Percentiles rank a stretch among this genome's conserved stretches.
These are phyloP conservation scores for Naja naja DNA, from an alignment of 2,113 vertebrate species.

Conservation along the genomic window DNA sequence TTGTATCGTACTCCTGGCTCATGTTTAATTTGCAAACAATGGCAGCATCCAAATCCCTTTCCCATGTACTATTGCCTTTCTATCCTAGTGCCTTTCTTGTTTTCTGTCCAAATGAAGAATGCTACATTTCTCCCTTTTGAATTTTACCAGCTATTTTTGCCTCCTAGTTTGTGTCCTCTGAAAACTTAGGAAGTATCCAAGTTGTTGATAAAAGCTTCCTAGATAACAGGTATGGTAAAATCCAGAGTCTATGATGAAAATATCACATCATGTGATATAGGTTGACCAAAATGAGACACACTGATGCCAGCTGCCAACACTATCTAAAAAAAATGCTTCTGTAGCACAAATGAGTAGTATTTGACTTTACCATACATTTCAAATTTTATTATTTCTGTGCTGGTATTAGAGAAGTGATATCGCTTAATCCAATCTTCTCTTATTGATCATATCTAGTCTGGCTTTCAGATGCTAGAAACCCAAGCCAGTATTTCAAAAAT, in stretches of 20 bases:
- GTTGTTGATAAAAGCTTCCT: not conserved
- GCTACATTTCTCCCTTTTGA: not conserved
- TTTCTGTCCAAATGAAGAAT: not conserved
- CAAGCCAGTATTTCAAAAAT: not conserved
- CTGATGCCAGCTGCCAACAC: not conserved
- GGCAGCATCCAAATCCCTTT: not conserved
- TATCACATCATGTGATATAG: not conserved
- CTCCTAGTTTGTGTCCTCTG: not conserved
- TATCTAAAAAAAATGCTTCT: not conserved
- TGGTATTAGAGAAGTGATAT: not conserved
- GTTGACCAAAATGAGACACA: not conserved
- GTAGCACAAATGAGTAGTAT: not conserved
- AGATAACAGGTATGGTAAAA: not conserved
- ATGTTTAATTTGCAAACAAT: not conserved
- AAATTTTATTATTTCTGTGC: not conserved
- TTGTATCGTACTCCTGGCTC: not conserved
- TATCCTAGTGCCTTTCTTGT: not conserved
- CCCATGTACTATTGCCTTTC: not conserved
- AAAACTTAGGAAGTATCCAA: not conserved
- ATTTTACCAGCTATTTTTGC: not conserved
- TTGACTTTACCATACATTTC: not conserved
- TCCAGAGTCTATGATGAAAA: not conserved
- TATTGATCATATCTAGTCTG: not conserved
- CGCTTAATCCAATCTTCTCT: not conserved
- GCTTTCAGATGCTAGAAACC: not conserved